Evolutionary conservation across 1,140 invertebrate species (phyloP), one percentile per base, ranked within the genome.

Genomic region (Euborellia annulipes): DNA sequence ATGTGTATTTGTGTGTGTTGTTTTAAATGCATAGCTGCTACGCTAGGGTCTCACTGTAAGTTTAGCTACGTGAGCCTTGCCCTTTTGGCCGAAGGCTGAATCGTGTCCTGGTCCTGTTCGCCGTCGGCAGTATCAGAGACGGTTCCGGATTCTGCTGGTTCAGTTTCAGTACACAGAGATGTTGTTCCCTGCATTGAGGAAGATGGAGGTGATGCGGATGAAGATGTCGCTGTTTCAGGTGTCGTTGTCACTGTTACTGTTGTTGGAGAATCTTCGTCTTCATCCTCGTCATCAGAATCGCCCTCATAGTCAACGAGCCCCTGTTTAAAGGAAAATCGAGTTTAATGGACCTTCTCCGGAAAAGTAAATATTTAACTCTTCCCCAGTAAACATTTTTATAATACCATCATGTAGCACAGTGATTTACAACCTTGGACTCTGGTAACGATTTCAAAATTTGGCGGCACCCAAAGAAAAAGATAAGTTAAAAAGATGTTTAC

Each of bases 251-350:
- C 69, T 50, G 60, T 64, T 49, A 62, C 23, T 27, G 23, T 56
- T 21, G 60, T 64, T 43, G 76, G 73, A 20, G 76, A 58, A 16
- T 67, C 66, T 30, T 67, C 77, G 36, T 86, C 82, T 47, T 89
- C 84, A 43, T 92, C 89, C 52, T 94, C 91, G 54, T 93, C 90
- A 55, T 93, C 89, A 1, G 85, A 90, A 63, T 94, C 90, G 45
- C 87, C 90, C 59, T 94, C 90, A 62, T 95, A 96, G 62, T 95
- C 91, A 19, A 94, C 90, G 50, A 96, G 73, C 54, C 87, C 87
- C 86, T 91, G 57, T 27, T 60, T 62, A 55, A 53, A 51, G 44
- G 52, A 13, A 46, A 39, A 51, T 21, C 37, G 21, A 22, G 32
- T 23, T 23, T 46, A 45, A 47, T 41, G 47, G 18, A 40, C 40